Evolutionary conservation across 2,797 vertebrate species (phyloP).

Genomic region (Pelodytes ibericus): DNA sequence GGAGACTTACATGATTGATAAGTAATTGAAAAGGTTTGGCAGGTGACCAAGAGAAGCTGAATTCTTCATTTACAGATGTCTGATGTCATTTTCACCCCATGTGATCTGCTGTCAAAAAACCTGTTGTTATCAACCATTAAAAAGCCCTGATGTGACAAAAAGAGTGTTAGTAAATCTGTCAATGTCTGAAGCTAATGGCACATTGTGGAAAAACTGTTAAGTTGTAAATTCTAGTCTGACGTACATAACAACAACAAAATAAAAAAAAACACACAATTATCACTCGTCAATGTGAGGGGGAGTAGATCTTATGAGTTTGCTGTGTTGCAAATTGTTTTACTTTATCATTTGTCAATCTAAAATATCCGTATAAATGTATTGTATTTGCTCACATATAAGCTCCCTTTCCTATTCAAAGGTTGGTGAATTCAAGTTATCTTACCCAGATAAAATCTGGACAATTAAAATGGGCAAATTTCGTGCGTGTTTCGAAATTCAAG

Average conservation of each 20-base stretch:
- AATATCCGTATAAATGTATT: too few species aligned
- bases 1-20: too few species aligned
- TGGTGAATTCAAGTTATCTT: too few species aligned
- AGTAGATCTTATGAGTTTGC: not conserved
- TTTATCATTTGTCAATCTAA: too few species aligned
- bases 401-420: too few species aligned
- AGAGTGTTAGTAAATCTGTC: not conserved
- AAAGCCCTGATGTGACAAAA: not conserved
- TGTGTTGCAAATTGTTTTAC: not conserved
- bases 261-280: not conserved
- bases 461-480: too few species aligned
- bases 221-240: not conserved
- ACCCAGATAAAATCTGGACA: too few species aligned
- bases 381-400: too few species aligned
- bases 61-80: not conserved
- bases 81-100: not conserved
- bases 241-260: not conserved
- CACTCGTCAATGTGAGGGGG: not conserved
- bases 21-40: constrained; percentile 47
- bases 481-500: too few species aligned
- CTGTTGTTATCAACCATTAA: not conserved
- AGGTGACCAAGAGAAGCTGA: constrained; percentile 20
- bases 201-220: not conserved
- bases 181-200: not conserved
- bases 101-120: not conserved